Evolutionary conservation across 2,888 invertebrate species (phyloP), one percentile per base, ranked within the genome.

Genomic region (Automeris io): DNA sequence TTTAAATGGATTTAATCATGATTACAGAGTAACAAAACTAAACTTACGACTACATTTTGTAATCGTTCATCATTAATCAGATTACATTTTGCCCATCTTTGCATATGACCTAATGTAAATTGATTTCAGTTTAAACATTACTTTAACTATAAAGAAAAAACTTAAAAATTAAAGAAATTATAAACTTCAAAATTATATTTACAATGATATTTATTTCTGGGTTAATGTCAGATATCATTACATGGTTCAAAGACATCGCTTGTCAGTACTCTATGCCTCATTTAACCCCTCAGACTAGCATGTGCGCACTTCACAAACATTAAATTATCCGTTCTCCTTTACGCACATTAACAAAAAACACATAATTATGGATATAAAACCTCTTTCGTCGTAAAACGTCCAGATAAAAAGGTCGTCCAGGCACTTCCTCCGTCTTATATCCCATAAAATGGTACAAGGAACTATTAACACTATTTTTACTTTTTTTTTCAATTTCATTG

Each of bases 321-420:
- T 66, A 67, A 73, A 74, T 73, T 72, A 67, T 64, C 63, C 61
- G 75, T 70, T 68, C 70, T 57, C 68, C 55, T 73, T 72, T 67
- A 63, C 60, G 55, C 59, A 59, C 69, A 65, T 73, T 66, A 72
- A 79, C 75, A 79, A 77, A 62, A 63, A 71, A 65, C 25, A 26
- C 70, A 65, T 81, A 78, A 83, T 83, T 82, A 82, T 78, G 80
- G 65, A 71, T 81, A 83, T 83, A 79, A 85, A 83, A 83, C 77
- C 81, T 75, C 78, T 72, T 70, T 69, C 49, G 62, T 66, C 81
- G 63, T 83, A 72, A 83, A 82, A 79, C 64, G 51, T 51, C 62
- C 64, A 75, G 77, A 80, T 80, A 81, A 81, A 83, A 81, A 77
- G 71, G 70, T 70, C 70, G 70, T 77, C 61, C 52, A 71, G 69